Conservation (phyloP, 2,888 invertebrate genomes). For the Brenthis daphne region DNA sequence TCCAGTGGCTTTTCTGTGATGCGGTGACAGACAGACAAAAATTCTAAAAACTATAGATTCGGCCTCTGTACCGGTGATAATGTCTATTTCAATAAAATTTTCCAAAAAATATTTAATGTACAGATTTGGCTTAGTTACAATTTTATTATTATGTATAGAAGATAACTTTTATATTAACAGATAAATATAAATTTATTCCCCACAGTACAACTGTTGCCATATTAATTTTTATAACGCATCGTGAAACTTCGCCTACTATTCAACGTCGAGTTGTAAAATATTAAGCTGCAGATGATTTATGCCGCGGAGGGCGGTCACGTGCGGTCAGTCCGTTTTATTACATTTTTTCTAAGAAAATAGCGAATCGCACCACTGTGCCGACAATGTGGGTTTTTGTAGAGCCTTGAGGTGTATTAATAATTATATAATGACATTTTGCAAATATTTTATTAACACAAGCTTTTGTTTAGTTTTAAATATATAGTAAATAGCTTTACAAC, state of each 20-base stretch:
- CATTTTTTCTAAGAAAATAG: slow-evolving; percentile 57
- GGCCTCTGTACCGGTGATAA: too few relatives aligned
- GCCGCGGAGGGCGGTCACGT: slow-evolving; percentile 59
- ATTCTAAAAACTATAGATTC: too few relatives aligned
- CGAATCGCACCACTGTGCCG: slow-evolving; percentile 5
- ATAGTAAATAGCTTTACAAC: too few relatives aligned
- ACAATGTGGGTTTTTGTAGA: slow-evolving; percentile 7
- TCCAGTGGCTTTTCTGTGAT: too few relatives aligned
- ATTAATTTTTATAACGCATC: slow-evolving; percentile 72
- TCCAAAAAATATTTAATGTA: too few relatives aligned
- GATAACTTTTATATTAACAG: background rate
- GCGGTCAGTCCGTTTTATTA: slow-evolving; percentile 70
- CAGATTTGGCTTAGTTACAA: too few relatives aligned
- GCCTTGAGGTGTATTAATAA: background rate
- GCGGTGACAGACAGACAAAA: too few relatives aligned
- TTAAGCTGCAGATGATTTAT: slow-evolving; percentile 68
- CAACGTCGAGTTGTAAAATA: slow-evolving; percentile 67
- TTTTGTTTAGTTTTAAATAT: too few relatives aligned
- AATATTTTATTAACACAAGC: background rate
- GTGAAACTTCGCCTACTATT: slow-evolving; percentile 49
- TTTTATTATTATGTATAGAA: too few relatives aligned
- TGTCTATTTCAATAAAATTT: too few relatives aligned
- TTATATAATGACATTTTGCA: background rate
- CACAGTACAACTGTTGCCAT: slow-evolving; percentile 47
- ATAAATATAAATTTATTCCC: slow-evolving; percentile 18